A percentile compares a stretch with the other conserved stretches of the same genome.
Evolutionary conservation across 2,113 vertebrate genomes (phyloP).

Genomic region (Lota lota): DNA sequence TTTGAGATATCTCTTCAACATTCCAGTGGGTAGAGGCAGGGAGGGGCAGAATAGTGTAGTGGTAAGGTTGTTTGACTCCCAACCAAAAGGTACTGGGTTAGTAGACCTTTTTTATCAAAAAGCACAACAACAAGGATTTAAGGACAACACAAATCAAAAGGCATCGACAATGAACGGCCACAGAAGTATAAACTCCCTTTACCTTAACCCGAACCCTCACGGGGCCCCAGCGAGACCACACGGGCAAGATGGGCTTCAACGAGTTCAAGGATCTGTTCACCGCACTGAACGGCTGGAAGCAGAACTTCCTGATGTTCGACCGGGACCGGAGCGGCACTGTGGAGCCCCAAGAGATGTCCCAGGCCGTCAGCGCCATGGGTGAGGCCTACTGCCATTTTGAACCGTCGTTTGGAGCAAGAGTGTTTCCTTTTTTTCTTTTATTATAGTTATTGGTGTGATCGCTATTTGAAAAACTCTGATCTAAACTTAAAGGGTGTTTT

Average conservation of each 20-base stretch:
- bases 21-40: too few relatives aligned
- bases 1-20: too few relatives aligned
- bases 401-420: neutral
- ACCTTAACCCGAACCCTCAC: conserved; percentile 65
- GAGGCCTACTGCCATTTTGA: conserved; percentile 37
- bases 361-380: conserved; percentile 84
- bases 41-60: too few relatives aligned
- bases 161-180: neutral
- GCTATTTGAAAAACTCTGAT: too few relatives aligned
- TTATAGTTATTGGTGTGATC: too few relatives aligned
- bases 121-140: too few relatives aligned
- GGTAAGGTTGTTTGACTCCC: too few relatives aligned
- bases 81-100: too few relatives aligned
- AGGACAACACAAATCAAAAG: too few relatives aligned
- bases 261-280: conserved; percentile 89
- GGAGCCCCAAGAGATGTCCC: conserved; percentile 81
- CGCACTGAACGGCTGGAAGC: conserved; percentile 87
- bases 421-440: too few relatives aligned
- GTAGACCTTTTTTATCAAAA: too few relatives aligned
- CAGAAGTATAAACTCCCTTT: neutral
- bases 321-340: conserved; percentile 83
- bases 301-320: conserved; percentile 87
- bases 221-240: conserved; percentile 81
- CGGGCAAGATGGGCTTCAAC: conserved; percentile 89
- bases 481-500: too few relatives aligned